Conservation (phyloP, 2,888 invertebrate species). For the Anthophora plumipes region DNA sequence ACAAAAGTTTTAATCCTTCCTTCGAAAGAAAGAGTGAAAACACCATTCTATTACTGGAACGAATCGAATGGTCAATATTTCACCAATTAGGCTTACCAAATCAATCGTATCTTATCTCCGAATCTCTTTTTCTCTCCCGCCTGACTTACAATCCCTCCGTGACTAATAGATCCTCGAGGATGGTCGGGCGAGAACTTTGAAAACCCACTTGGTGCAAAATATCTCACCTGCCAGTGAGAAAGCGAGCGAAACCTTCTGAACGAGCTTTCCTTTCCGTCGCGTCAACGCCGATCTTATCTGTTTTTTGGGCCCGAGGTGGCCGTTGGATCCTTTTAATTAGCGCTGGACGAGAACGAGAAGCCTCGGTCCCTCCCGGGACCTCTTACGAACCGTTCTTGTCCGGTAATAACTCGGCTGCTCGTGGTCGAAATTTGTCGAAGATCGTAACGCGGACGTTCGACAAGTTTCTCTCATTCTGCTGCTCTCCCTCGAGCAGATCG, state of each 20-base stretch:
- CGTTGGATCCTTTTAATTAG: slow-evolving; percentile 83
- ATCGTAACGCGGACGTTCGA: slow-evolving; percentile 54
- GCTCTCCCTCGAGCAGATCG: slow-evolving; percentile 7
- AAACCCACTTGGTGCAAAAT: slow-evolving; percentile 61
- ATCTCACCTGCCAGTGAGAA: slow-evolving; percentile 67
- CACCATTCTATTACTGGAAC: no score
- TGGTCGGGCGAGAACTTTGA: slow-evolving; percentile 35
- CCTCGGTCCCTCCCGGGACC: slow-evolving; percentile 54
- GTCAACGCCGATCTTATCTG: slow-evolving; percentile 78
- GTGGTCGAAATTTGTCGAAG: slow-evolving; percentile 50
- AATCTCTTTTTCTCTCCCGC: background rate
- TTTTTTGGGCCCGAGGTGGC: slow-evolving; percentile 50
- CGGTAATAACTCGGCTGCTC: slow-evolving; percentile 58
- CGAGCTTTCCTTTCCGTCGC: slow-evolving; percentile 67
- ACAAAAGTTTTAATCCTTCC: background rate
- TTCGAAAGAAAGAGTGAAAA: background rate
- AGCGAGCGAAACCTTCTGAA: slow-evolving; percentile 30
- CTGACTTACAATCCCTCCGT: slow-evolving; percentile 1
- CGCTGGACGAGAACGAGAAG: slow-evolving; percentile 73
- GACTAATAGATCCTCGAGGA: slow-evolving; percentile 38
- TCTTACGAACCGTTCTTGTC: slow-evolving; percentile 33
- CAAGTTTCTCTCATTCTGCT: slow-evolving; percentile 56
- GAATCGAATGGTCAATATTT: slow-evolving; percentile 7
- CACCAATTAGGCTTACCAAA: slow-evolving; percentile 33
- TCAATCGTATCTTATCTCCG: slow-evolving; percentile 11